phyloP scores from a whole-genome alignment of 1,140 invertebrate genomes.

The Zaprionus nigranus region DNA sequence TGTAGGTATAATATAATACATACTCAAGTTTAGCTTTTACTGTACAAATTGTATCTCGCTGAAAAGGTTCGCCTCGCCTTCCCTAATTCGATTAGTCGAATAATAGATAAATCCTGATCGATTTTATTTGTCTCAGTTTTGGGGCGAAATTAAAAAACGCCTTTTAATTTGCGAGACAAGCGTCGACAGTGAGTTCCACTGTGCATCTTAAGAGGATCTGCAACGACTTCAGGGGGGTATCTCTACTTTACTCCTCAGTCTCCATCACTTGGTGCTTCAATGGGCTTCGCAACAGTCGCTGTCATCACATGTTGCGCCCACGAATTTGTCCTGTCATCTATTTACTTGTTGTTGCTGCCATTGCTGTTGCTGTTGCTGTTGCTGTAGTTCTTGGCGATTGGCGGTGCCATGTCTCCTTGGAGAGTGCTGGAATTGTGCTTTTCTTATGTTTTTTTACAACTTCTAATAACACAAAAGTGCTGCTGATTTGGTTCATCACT shows the following conservation, averaged over 20 bases:
- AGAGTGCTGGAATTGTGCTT: constrained; percentile 30
- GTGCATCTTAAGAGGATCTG: not conserved
- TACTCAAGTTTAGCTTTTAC: too few relatives aligned
- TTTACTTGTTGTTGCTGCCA: constrained; percentile 4
- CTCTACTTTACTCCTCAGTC: not conserved
- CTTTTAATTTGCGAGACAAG: constrained; percentile 38
- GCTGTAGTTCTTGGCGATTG: constrained; percentile 23
- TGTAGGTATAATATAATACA: too few relatives aligned
- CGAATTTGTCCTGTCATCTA: constrained; percentile 64
- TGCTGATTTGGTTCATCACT: constrained; percentile 79
- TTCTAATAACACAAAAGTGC: constrained; percentile 80
- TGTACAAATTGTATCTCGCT: not conserved
- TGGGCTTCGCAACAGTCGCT: not conserved
- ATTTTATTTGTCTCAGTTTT: constrained; percentile 38
- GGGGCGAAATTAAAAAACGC: constrained; percentile 40
- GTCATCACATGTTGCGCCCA: constrained; percentile 65
- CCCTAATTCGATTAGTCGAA: not conserved
- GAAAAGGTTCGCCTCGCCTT: not conserved
- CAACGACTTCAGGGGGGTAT: not conserved
- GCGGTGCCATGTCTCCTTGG: constrained; percentile 15
- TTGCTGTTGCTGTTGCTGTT: constrained; percentile 12
- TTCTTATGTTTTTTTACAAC: constrained; percentile 65
- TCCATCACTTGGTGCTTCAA: not conserved
- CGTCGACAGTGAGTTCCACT: constrained; percentile 30
- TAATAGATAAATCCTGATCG: constrained; percentile 21